Conservation (phyloP, 2,797 vertebrate species). For the Thunnus albacares region DNA sequence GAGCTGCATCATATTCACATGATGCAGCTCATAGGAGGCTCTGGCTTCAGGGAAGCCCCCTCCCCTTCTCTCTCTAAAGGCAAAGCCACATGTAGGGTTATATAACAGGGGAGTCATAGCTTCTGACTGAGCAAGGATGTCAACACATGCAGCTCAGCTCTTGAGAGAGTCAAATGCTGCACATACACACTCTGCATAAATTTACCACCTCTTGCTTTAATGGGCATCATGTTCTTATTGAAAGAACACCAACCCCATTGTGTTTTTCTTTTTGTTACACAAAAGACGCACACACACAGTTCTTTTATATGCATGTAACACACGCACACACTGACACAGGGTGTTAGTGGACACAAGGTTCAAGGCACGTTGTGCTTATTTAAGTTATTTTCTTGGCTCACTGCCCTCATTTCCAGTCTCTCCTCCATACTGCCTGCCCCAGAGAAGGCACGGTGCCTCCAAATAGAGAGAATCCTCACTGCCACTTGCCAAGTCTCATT, state of each 20-base stretch:
- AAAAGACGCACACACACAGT: background rate
- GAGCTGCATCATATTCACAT: constrained; percentile 47
- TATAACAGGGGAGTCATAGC: constrained; percentile 74
- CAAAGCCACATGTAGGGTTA: constrained; percentile 74
- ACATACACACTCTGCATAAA: constrained; percentile 37
- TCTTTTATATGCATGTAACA: constrained; percentile 23
- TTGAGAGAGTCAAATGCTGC: constrained; percentile 46
- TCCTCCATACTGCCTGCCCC: constrained; percentile 32
- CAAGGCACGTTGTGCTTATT: constrained; percentile 46
- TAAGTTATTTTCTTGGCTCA: constrained; percentile 73
- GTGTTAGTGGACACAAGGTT: constrained; percentile 43
- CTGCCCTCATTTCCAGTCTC: constrained; percentile 62
- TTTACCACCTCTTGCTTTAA: constrained; percentile 37
- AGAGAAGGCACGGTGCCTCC: constrained; percentile 53
- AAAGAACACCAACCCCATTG: background rate
- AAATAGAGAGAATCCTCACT: constrained; percentile 62
- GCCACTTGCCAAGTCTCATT: constrained; percentile 59
- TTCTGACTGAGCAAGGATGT: constrained; percentile 66
- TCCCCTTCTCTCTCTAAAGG: constrained; percentile 48
- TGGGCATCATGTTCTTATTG: constrained; percentile 16
- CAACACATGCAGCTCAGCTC: constrained; percentile 58
- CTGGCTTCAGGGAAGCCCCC: constrained; percentile 45
- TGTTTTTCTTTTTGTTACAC: constrained; percentile 18
- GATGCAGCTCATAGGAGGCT: constrained; percentile 51
- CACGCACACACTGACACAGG: constrained; percentile 13